A percentile compares a stretch with the other conserved stretches of the same genome.
phyloP scores from a whole-genome alignment of 2,113 vertebrate genomes.

The Callionymus lyra region DNA sequence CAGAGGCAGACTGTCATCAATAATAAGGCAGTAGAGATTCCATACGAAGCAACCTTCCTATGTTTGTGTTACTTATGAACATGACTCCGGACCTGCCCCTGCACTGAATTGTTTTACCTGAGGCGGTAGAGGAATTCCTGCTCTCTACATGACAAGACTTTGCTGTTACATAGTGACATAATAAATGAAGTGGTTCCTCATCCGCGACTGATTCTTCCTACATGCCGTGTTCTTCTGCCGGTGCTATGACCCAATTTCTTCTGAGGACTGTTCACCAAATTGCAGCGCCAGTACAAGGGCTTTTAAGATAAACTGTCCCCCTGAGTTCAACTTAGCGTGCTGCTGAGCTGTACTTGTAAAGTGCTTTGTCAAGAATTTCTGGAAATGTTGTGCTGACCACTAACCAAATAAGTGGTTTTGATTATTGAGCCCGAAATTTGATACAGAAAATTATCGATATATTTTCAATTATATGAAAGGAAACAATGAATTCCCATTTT shows the following conservation, averaged over 20 bases:
- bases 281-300: slow-evolving; percentile 38
- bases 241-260: slow-evolving; percentile 56
- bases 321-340: slow-evolving; percentile 55
- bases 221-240: slow-evolving; percentile 48
- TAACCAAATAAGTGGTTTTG: no score
- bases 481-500: no score
- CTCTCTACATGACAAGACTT: slow-evolving; percentile 21
- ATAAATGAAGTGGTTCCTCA: slow-evolving; percentile 37
- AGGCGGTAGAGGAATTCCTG: slow-evolving; percentile 1
- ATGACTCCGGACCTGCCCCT: slow-evolving; percentile 10
- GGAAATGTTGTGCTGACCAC: slow-evolving; percentile 20
- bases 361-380: slow-evolving; percentile 56
- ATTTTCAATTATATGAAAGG: no score
- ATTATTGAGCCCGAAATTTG: no score
- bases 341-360: slow-evolving; percentile 46
- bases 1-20: no score
- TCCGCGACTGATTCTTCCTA: slow-evolving; percentile 44
- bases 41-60: no score
- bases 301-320: slow-evolving; percentile 59
- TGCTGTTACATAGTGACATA: slow-evolving; percentile 37
- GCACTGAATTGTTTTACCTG: slow-evolving; percentile 14
- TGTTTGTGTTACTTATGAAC: slow-evolving; percentile 11
- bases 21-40: no score
- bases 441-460: no score
- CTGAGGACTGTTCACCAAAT: slow-evolving; percentile 53